phyloP scores from a whole-genome alignment of 2,888 invertebrate species.

The Hipparchia semele region DNA sequence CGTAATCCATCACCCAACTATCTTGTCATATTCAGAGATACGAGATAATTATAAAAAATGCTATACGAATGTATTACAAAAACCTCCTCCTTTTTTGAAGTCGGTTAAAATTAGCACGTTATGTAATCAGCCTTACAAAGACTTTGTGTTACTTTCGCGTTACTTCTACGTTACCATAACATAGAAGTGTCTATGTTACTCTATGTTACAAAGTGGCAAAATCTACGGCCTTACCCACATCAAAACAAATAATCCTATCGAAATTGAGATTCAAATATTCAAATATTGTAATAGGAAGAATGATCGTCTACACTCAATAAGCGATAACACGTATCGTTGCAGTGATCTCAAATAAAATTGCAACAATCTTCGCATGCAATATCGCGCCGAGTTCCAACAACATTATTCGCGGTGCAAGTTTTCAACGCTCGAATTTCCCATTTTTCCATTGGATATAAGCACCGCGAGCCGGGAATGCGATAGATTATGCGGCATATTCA shows the following conservation, averaged over 20 bases:
- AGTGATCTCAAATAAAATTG: slow-evolving; percentile 17
- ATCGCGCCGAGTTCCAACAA: slow-evolving; percentile 24
- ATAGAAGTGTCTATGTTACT: too few relatives aligned
- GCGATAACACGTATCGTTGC: slow-evolving; percentile 5
- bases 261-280: neutral
- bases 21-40: too few relatives aligned
- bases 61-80: too few relatives aligned
- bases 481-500: slow-evolving; percentile 62
- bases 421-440: slow-evolving; percentile 43
- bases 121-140: too few relatives aligned
- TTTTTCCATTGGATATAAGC: slow-evolving; percentile 45
- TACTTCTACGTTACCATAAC: too few relatives aligned
- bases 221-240: too few relatives aligned
- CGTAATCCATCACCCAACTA: too few relatives aligned
- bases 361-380: slow-evolving; percentile 19
- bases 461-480: slow-evolving; percentile 46
- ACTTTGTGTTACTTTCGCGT: too few relatives aligned
- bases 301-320: neutral
- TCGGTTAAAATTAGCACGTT: too few relatives aligned
- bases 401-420: slow-evolving; percentile 41
- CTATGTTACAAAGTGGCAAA: too few relatives aligned
- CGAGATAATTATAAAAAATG: too few relatives aligned
- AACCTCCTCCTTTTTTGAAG: too few relatives aligned
- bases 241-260: neutral
- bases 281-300: neutral